phyloP scores from a whole-genome alignment of 1,140 invertebrate species.

The Megalonaias nervosa region DNA sequence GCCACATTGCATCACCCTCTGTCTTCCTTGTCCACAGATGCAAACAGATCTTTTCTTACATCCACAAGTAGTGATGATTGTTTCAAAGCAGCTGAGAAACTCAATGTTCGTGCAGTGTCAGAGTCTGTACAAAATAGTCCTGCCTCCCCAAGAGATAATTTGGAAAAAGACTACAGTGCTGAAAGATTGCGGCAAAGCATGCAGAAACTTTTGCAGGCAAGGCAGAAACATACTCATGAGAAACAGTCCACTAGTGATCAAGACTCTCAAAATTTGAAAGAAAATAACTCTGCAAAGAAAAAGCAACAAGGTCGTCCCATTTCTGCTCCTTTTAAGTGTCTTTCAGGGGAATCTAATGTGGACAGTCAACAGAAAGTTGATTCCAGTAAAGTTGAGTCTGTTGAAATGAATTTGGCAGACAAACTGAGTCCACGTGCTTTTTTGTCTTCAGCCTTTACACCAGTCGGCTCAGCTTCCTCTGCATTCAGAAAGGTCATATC shows the following conservation, averaged over 20 bases:
- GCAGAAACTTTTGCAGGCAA: constrained; percentile 67
- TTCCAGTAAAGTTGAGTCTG: no score
- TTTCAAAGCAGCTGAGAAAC: constrained; percentile 35
- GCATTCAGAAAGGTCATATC: constrained; percentile 31
- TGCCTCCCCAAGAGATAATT: constrained; percentile 31
- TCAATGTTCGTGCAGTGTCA: constrained; percentile 59
- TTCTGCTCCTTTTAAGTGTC: constrained; percentile 51
- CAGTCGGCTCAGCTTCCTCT: constrained; percentile 24
- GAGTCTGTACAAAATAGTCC: constrained; percentile 33
- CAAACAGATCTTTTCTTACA: neutral
- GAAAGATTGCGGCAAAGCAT: constrained; percentile 62
- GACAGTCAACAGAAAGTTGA: constrained; percentile 1
- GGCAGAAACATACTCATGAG: constrained; percentile 40
- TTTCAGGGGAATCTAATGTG: constrained; percentile 33
- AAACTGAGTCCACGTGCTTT: constrained; percentile 64
- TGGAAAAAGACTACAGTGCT: constrained; percentile 48
- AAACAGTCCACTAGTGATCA: constrained; percentile 56
- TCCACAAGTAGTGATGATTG: constrained; percentile 49
- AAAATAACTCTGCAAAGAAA: constrained; percentile 21
- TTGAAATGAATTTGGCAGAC: constrained; percentile 30
- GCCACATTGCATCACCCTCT: neutral
- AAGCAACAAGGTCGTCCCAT: constrained; percentile 36
- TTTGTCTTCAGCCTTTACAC: constrained; percentile 38
- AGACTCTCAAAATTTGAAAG: constrained; percentile 44
- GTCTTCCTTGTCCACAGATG: neutral